A percentile compares a stretch with the other conserved stretches of the same genome.
phyloP scores from a whole-genome alignment of 2,113 vertebrate species.

The Hirundichthys speculiger region DNA sequence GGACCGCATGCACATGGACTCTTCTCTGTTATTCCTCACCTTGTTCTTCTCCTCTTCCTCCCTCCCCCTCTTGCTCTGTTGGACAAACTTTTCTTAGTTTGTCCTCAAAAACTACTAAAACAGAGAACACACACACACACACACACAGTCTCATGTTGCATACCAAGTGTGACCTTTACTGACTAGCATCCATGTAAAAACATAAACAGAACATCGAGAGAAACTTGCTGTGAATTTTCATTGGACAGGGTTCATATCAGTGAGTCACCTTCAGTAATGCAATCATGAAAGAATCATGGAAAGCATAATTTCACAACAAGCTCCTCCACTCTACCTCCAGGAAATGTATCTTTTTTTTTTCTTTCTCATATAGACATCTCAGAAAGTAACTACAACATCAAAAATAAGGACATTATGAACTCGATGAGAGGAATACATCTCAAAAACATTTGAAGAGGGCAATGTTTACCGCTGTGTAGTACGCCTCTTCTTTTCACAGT shows the following conservation, averaged over 20 bases:
- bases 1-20: conserved; percentile 40
- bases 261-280: not conserved
- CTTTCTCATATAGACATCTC: too few relatives aligned
- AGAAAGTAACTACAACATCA: too few relatives aligned
- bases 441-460: too few relatives aligned
- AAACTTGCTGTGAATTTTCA: not conserved
- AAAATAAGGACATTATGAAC: too few relatives aligned
- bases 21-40: conserved; percentile 15
- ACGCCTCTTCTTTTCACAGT: too few relatives aligned
- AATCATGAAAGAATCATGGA: not conserved
- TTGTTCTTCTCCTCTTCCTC: not conserved
- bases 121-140: not conserved
- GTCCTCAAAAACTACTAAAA: conserved; percentile 18
- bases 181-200: not conserved
- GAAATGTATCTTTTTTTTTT: too few relatives aligned
- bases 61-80: not conserved
- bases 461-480: too few relatives aligned
- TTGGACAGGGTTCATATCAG: not conserved
- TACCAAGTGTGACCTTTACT: not conserved
- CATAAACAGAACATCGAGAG: not conserved
- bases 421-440: too few relatives aligned
- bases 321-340: not conserved
- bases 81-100: conserved; percentile 17
- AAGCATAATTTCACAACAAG: not conserved
- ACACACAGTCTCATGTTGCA: not conserved